Conservation (phyloP, 2,113 vertebrate species). For the Diadophis punctatus region DNA sequence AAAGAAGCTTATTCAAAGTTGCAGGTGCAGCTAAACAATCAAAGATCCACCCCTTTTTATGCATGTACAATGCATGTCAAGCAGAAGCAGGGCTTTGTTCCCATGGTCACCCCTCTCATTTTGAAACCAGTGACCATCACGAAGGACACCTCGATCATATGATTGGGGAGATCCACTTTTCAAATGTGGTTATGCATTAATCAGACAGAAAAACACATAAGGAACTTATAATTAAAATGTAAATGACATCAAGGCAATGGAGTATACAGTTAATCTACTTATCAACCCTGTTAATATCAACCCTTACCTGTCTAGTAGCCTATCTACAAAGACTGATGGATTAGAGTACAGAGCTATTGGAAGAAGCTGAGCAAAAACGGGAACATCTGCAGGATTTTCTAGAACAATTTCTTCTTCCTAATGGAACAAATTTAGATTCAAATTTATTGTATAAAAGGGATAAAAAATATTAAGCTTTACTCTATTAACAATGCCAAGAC, state of each 20-base stretch:
- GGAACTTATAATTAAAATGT: background rate
- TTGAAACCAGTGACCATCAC: background rate
- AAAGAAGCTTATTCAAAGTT: background rate
- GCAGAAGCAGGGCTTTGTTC: background rate
- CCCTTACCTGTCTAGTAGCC: conserved; percentile 82
- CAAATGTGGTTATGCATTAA: background rate
- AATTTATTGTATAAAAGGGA: conserved; percentile 10
- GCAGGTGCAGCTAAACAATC: background rate
- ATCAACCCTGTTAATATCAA: background rate
- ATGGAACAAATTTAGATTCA: conserved; percentile 34
- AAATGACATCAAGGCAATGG: background rate
- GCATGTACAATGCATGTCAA: background rate
- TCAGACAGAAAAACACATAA: background rate
- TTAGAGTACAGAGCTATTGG: conserved; percentile 88
- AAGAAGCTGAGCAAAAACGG: conserved; percentile 86
- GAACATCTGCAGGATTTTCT: conserved; percentile 90
- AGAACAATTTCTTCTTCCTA: conserved; percentile 90
- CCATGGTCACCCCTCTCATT: background rate
- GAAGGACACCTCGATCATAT: background rate
- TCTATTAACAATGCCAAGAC: conserved; percentile 50
- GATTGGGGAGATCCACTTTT: background rate
- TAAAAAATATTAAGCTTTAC: background rate
- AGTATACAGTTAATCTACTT: background rate
- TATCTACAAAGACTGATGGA: conserved; percentile 83
- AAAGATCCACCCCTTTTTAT: background rate